A percentile compares a stretch with the other conserved stretches of the same genome.
These are phyloP conservation scores for Euborellia annulipes DNA, from an alignment of 1,140 invertebrate species.

Conservation along the genomic window DNA sequence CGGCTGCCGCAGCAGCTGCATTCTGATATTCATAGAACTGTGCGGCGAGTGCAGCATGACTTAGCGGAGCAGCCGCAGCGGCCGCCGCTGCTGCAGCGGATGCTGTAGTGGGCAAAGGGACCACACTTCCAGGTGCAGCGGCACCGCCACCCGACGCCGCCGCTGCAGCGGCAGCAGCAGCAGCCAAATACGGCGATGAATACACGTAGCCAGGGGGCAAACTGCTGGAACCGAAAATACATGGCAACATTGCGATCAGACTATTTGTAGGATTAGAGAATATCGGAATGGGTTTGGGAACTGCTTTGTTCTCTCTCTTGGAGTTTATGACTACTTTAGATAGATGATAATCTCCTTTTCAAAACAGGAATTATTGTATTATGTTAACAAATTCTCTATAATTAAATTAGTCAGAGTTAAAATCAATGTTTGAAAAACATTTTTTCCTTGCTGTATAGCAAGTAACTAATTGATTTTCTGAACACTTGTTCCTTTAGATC, in stretches of 20 bases:
- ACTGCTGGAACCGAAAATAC: conserved; percentile 31
- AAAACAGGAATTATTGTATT: too few species aligned
- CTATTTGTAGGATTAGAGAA: conserved; percentile 12
- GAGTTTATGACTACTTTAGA: too few species aligned
- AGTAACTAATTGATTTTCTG: too few species aligned
- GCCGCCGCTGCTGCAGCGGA: conserved; percentile 34
- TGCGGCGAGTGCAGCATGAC: conserved; percentile 38
- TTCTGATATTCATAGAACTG: conserved; percentile 59
- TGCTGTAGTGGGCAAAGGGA: conserved; percentile 32
- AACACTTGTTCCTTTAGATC: too few species aligned
- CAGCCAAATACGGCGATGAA: conserved; percentile 45
- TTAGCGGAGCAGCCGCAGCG: conserved; percentile 1
- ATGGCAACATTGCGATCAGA: too few species aligned
- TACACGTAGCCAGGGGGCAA: conserved; percentile 60
- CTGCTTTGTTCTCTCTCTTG: too few species aligned
- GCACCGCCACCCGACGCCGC: conserved; percentile 43
- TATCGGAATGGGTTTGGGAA: neutral
- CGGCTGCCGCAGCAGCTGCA: conserved; percentile 41
- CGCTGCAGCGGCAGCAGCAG: conserved; percentile 23
- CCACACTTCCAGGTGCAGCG: conserved; percentile 42
- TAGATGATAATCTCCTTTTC: too few species aligned
- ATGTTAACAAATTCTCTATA: too few species aligned
- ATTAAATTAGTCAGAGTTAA: too few species aligned
- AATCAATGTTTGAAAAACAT: too few species aligned
- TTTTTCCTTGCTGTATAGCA: too few species aligned